Percentiles rank a stretch among this genome's conserved stretches.
phyloP scores from a whole-genome alignment of 2,888 invertebrate genomes.

The Aphodius granarius region DNA sequence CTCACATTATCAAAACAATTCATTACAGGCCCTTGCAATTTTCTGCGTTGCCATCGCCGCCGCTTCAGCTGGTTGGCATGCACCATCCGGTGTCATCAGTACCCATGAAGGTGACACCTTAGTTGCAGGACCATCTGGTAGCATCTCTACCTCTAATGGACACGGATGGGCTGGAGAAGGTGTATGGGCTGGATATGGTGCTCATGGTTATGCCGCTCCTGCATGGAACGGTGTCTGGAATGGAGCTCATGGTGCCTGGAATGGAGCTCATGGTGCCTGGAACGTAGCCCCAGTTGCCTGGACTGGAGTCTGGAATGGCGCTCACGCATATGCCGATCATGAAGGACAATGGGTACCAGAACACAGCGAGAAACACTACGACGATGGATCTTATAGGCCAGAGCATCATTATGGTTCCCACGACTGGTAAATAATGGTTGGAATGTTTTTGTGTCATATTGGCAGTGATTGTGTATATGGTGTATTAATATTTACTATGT shows the following conservation, averaged over 20 bases:
- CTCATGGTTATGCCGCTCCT: constrained; percentile 21
- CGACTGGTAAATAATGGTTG: constrained; percentile 14
- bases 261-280: not conserved
- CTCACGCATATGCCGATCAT: constrained; percentile 33
- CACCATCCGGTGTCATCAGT: constrained; percentile 11
- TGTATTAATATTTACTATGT: not conserved
- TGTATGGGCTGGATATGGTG: constrained; percentile 18
- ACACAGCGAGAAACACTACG: constrained; percentile 40
- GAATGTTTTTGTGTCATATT: not conserved
- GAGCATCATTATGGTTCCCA: constrained; percentile 28
- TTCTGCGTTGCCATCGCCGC: constrained; percentile 23
- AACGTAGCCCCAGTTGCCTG: not conserved
- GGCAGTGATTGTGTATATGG: not conserved
- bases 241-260: constrained; percentile 28
- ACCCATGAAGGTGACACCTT: constrained; percentile 19
- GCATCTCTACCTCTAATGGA: constrained; percentile 16
- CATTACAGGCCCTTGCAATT: constrained; percentile 21
- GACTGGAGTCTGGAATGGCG: constrained; percentile 13
- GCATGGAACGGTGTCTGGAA: constrained; percentile 23
- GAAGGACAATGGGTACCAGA: constrained; percentile 41
- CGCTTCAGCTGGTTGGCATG: constrained; percentile 6
- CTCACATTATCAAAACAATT: not conserved
- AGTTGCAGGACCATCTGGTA: constrained; percentile 23
- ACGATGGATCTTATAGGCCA: constrained; percentile 44
- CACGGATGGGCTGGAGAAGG: constrained; percentile 30